phyloP scores from a whole-genome alignment of 2,888 invertebrate genomes.

The Nomada ruficornis region DNA sequence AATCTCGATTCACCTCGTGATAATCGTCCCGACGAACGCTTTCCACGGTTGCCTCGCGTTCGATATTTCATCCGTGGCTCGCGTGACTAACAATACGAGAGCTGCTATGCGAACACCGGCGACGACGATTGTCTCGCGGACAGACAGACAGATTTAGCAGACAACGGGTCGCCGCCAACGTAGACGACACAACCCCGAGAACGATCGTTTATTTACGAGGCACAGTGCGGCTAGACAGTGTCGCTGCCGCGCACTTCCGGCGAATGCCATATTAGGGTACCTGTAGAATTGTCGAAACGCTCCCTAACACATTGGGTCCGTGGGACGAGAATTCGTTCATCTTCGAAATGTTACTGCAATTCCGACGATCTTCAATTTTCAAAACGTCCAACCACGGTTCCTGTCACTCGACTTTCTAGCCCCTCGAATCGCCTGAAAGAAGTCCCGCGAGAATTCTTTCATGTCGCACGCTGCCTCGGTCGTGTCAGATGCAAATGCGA shows the following conservation, averaged over 20 bases:
- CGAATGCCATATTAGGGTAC: slow-evolving; percentile 37
- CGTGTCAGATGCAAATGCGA: slow-evolving; percentile 43
- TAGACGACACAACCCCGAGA: slow-evolving; percentile 54
- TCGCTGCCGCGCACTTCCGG: slow-evolving; percentile 39
- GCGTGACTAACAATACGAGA: slow-evolving; percentile 55
- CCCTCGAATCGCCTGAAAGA: neutral
- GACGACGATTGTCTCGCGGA: slow-evolving; percentile 61
- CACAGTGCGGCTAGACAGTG: slow-evolving; percentile 8
- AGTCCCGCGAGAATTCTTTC: neutral
- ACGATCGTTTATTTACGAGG: slow-evolving; percentile 50
- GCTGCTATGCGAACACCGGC: slow-evolving; percentile 53
- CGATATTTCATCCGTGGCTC: slow-evolving; percentile 62
- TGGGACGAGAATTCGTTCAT: too few species aligned
- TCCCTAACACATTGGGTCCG: too few species aligned
- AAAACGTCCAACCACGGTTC: neutral
- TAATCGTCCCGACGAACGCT: slow-evolving; percentile 60
- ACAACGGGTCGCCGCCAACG: slow-evolving; percentile 63
- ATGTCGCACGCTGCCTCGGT: neutral
- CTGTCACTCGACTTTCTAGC: neutral
- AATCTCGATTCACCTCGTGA: slow-evolving; percentile 55
- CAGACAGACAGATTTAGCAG: slow-evolving; percentile 61
- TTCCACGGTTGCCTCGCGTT: slow-evolving; percentile 51
- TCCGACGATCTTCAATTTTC: neutral
- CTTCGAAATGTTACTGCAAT: too few species aligned
- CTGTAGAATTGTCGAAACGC: neutral